Evolutionary conservation across 2,113 vertebrate species (phyloP), one percentile per base, ranked within the genome.

Genomic region (Zosterops hypoxanthus): DNA sequence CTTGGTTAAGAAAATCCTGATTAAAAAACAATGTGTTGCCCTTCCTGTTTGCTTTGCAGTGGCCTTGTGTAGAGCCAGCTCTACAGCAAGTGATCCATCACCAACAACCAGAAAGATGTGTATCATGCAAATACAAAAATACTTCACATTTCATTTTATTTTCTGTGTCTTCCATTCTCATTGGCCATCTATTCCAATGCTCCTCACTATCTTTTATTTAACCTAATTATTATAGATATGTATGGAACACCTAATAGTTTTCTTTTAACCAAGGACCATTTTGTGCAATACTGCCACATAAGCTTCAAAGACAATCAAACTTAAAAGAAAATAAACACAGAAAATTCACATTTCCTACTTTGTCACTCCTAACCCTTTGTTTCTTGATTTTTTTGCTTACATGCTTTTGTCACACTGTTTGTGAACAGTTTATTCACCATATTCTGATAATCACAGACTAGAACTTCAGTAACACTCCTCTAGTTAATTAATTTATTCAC

Each of bases 1-100:
- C 52, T 94, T 5, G 1, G 28, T 71, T 80, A 82, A 59, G 70
- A 96, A 93, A 93, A 93, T 33, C 70, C 50, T 72, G 63, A 79
- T 56, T 82, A 82, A 82, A 96, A 94, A 61, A 20, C 57, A 89
- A 59, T 9, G 1, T 5, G 10, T 44, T 94, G 78, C 71, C 68
- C 68, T 94, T 94, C 82, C 85, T 94, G 82, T 95, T 94, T 82
- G 82, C 59, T 94, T 94, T 94, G 82, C 85, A 87, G 76, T 65
- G 92, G 94, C 95, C 90, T 85, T 65, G 28, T 46, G 46, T 46
- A 41, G 73, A 77, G 81, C 33, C 79, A 86, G 55, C 70, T 73
- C 79, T 50, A 69, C 3, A 5, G 66, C 68, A 92, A 94, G 64
- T 2, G 1, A 88, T 86, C 79, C 68, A 90, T 80, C 94, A 93